Conservation (phyloP, 1,140 invertebrate species). For the Nasonia giraulti region DNA sequence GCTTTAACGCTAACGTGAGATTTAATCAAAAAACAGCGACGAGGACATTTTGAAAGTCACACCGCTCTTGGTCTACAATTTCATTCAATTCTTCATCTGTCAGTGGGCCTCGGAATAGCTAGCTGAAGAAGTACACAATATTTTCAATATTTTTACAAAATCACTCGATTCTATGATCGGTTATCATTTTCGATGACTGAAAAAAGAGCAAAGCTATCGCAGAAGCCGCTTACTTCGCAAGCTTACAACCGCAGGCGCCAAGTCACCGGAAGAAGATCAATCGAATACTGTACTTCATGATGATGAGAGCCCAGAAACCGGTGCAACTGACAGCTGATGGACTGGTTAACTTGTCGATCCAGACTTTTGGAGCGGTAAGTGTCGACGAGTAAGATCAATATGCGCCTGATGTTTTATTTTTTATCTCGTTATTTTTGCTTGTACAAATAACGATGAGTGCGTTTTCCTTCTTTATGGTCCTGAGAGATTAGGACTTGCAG, state of each 20-base stretch:
- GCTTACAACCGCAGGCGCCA: neutral
- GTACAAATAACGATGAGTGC: no score
- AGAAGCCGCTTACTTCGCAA: slow-evolving; percentile 23
- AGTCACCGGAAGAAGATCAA: neutral
- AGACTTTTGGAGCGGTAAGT: slow-evolving; percentile 19
- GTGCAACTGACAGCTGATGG: slow-evolving; percentile 24
- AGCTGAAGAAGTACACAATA: neutral
- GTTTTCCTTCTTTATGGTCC: no score
- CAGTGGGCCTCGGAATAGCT: slow-evolving; percentile 20
- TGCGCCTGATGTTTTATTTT: no score
- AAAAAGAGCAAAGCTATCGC: neutral
- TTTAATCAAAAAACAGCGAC: neutral
- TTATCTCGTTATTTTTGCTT: no score
- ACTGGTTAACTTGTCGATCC: neutral
- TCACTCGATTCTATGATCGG: neutral
- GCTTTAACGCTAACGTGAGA: no score
- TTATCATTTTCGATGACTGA: neutral
- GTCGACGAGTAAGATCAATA: no score
- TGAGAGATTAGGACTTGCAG: no score
- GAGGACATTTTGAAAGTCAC: neutral
- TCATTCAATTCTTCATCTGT: slow-evolving; percentile 23
- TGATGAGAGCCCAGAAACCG: slow-evolving; percentile 18
- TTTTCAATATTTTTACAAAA: neutral
- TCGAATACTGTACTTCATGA: slow-evolving; percentile 17
- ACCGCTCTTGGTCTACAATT: neutral